Evolutionary conservation across 2,113 vertebrate genomes (phyloP), one percentile per base, ranked within the genome.

Genomic region (Corvus moneduloides): DNA sequence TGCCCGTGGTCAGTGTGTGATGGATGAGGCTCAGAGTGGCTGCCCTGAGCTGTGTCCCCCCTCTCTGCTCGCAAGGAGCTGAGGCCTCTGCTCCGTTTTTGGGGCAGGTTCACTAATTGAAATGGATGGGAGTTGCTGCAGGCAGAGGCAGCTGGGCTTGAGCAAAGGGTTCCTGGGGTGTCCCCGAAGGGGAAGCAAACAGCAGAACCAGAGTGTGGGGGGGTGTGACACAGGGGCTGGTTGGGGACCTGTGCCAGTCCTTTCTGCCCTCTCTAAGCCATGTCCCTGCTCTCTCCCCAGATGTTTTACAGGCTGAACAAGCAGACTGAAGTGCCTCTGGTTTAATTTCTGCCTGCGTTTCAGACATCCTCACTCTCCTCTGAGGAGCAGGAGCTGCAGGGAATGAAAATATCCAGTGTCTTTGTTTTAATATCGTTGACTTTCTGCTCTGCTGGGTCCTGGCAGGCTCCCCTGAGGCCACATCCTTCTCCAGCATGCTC

Each of bases 121-220:
- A 75, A 83, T 20, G 2, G 81, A 58, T 66, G 68, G 90, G 44
- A 37, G 19, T 0, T 46, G 41, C 68, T 56, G 77, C 55, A 52
- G 90, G 88, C 13, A 3, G 35, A 74, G 66, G 44, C 75, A 91
- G 61, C 59, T 44, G 51, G 59, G 74, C 33, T 48, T 2, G 62
- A 51, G 78, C 11, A 1, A 28, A 84, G 39, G 8, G 5, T 77
- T 64, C 58, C 79, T 4, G 39, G 30, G 30, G 7, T 41, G 37
- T 33, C 8, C 55, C 55, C 0, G 1, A 9, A 62, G 24, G 72
- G 23, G 33, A 24, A 66, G 74, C 46, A 58, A 64, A n/a, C 7
- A 87, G 46, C n/a, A 86, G n/a, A 35, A 2, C 1, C 23, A 2
- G 52, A 23, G 63, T 0, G 1, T 24, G 80, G 13, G 0, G 2